Conservation (phyloP, 2,888 invertebrate genomes). For the Odontocolon sp. region DNA sequence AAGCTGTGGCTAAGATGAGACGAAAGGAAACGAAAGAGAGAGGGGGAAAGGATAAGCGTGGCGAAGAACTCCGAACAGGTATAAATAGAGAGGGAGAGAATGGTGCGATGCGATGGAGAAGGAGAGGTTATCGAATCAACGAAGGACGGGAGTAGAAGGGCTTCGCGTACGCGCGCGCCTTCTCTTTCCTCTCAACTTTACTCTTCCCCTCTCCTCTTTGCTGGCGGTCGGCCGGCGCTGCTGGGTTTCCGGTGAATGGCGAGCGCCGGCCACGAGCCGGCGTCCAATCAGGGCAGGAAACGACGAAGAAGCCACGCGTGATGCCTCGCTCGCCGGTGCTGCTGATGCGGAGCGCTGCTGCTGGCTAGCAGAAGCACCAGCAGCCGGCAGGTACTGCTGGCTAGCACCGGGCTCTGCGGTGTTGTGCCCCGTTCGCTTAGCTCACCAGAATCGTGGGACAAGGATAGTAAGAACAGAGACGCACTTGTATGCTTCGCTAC, state of each 20-base stretch:
- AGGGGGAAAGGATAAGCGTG: slow-evolving; percentile 21
- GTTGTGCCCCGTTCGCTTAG: slow-evolving; percentile 7
- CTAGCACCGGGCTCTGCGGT: slow-evolving; percentile 15
- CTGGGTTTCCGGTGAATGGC: slow-evolving; percentile 75
- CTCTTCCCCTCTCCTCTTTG: slow-evolving; percentile 10
- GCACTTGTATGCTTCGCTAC: slow-evolving; percentile 26
- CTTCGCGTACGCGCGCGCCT: slow-evolving; percentile 45
- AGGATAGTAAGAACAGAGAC: slow-evolving; percentile 9
- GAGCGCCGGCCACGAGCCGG: slow-evolving; percentile 80
- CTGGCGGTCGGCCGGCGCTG: slow-evolving; percentile 65
- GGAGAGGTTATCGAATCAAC: slow-evolving; percentile 32
- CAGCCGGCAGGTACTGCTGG: slow-evolving; percentile 39
- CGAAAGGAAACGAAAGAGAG: background rate
- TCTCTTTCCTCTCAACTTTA: slow-evolving; percentile 33
- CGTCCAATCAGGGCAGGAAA: slow-evolving; percentile 80
- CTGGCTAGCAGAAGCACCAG: slow-evolving; percentile 44
- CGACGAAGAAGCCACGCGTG: slow-evolving; percentile 79
- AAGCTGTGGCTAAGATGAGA: background rate
- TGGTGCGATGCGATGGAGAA: slow-evolving; percentile 49
- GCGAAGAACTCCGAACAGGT: slow-evolving; percentile 23
- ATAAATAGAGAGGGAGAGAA: slow-evolving; percentile 5
- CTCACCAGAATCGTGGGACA: background rate
- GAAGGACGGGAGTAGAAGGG: slow-evolving; percentile 39
- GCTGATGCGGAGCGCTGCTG: slow-evolving; percentile 7
- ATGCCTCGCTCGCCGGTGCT: slow-evolving; percentile 59